A percentile compares a stretch with the other conserved stretches of the same genome.
Evolutionary conservation across 2,888 invertebrate species (phyloP).

Genomic region (Bursaphelenchus okinawaensis): DNA sequence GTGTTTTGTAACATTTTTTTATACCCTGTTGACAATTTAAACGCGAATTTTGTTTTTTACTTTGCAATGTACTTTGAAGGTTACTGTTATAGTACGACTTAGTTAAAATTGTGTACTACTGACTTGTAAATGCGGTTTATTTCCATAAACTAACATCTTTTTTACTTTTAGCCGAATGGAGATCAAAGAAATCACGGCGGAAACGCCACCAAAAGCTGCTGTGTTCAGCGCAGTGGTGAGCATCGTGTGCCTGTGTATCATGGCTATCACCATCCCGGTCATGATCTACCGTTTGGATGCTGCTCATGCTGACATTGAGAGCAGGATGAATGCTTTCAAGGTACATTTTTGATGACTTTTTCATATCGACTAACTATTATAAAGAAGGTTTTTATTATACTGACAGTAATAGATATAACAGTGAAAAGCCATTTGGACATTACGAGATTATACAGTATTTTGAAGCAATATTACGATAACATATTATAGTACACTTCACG

Average conservation of each 20-base stretch:
- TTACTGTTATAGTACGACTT: too few species aligned
- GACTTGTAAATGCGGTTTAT: too few species aligned
- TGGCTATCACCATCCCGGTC: slow-evolving; percentile 41
- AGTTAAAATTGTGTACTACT: too few species aligned
- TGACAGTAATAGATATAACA: too few species aligned
- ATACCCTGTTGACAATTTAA: too few species aligned
- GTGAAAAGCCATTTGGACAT: not conserved
- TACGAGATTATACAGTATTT: not conserved
- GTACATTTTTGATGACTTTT: slow-evolving; percentile 22
- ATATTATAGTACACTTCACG: slow-evolving; percentile 48
- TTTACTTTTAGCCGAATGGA: not conserved
- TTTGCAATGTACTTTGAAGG: too few species aligned
- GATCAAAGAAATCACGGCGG: not conserved
- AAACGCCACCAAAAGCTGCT: slow-evolving; percentile 14
- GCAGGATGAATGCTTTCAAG: slow-evolving; percentile 52
- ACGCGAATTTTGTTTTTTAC: too few species aligned
- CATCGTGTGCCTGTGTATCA: slow-evolving; percentile 32
- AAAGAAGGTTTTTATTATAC: not conserved
- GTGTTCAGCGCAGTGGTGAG: slow-evolving; percentile 33
- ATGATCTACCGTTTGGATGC: slow-evolving; percentile 43
- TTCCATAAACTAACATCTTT: too few species aligned
- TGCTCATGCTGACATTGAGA: slow-evolving; percentile 44
- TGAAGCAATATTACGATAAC: not conserved
- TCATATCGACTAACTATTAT: slow-evolving; percentile 1
- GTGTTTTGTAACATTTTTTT: too few species aligned